Base-by-base conservation (phyloP, 2,888 invertebrate genomes). In the Matsumyia berberina region DNA sequence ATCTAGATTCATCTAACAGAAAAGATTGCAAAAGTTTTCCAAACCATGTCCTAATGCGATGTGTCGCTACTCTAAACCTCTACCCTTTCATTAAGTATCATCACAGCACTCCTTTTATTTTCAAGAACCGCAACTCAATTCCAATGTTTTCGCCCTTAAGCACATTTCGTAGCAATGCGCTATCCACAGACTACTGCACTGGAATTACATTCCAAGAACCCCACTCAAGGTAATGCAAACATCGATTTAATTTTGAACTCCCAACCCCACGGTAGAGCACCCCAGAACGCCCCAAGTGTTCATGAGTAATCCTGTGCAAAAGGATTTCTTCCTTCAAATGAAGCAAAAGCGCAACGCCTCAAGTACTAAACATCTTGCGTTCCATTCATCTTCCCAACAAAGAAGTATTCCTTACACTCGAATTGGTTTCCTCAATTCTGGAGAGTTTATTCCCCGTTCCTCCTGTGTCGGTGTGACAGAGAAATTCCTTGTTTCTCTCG, bases 291-390 rank as follows among this genome's bases (percentile, higher is more conserved):
- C 19, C 8, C 9, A 7, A 19, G 12, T 39, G 2, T 31, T 55
- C 49, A 11, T 24, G 57, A 33, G 46, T 37, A 70, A 57, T 70
- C 35, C 57, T 12, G 33, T 46, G 44, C 44, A 62, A 33, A 46
- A 46, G n/a, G 46, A 44, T 19, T 15, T 19, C 12, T 15, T 49
- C n/a, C 17, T 15, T 29, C 11, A 29, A 29, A 49, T 58, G 35
- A 37, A 49, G 24, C 11, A 70, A 57, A 70, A 58, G 70, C 24
- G 46, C 70, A 70, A 37, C 49, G 11, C 42, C 44, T 55, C 46
- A 24, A 53, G 51, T 53, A 15, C 39, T 51, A 53, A 67, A 17
- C 29, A 39, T 31, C 35, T 51, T 12, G 4, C 31, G 11, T 35
- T 35, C n/a, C n/a, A 19, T 49, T 29, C 31, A 0, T 24, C 4